Base-by-base conservation (phyloP, 2,113 vertebrate genomes). In the Nothocercus julius region DNA sequence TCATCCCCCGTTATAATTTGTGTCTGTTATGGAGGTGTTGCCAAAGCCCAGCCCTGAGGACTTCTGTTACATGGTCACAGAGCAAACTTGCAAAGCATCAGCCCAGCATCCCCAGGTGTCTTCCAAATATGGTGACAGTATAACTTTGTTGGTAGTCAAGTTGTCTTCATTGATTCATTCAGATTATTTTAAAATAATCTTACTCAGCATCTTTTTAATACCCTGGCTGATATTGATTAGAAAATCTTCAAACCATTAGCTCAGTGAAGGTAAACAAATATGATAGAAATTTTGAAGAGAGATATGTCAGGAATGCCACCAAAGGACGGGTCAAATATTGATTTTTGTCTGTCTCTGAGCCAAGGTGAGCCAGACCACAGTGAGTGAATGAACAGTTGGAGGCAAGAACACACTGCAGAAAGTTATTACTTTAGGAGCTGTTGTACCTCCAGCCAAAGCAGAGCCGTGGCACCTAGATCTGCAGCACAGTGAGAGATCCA, bases 291-390 rank as follows among this genome's bases (percentile, higher is more conserved):
- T 14, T 54, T 24, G 68, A 84, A 85, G 49, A 79, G 21, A 75
- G 32, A 47, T 38, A 49, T 40, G 74, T 92, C 82, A 86, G 53
- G 8, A 1, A 2, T 80, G 73, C n/a, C 56, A 89, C 76, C 79
- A 62, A 87, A 76, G 79, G 72, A 74, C 51, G 77, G 89, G 88
- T 94, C 75, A 85, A 8, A 18, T 64, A 95, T 94, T 0, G 78
- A 96, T 93, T 93, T 95, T 87, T 89, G 30, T 73, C 80, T 96
- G 63, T 85, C 59, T 94, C 47, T n/a, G 47, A 88, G 72, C 73
- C 69, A 90, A 95, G 85, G 80, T 89, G 78, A 90, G 80, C 38
- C 88, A 89, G 77, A 13, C 72, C 44, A 69, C n/a, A 7, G 13
- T 8, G 72, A 81, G 34, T 38, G 38, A 15, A 87, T 32, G 74